Percentiles rank a stretch among this genome's conserved stretches.
Conservation (phyloP, 1,140 invertebrate species). For the Nomia melanderi region DNA sequence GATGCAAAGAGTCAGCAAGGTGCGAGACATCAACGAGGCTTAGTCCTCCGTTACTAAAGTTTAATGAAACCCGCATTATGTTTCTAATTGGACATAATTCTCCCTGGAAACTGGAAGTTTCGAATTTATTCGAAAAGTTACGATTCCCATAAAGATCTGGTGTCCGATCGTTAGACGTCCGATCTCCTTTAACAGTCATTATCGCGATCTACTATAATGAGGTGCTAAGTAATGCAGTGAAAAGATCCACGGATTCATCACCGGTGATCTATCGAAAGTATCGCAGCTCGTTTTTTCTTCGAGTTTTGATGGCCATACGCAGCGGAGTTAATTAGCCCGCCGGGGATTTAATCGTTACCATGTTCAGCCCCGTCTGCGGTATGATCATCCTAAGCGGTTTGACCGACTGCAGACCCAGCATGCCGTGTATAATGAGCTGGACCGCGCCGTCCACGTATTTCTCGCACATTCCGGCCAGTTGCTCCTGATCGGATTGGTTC, state of each 20-base stretch:
- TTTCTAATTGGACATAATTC: too few relatives aligned
- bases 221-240: neutral
- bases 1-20: too few relatives aligned
- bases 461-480: constrained; percentile 84
- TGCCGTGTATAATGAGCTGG: constrained; percentile 88
- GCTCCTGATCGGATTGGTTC: constrained; percentile 80
- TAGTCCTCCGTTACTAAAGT: too few relatives aligned
- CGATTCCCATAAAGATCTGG: too few relatives aligned
- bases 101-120: too few relatives aligned
- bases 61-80: too few relatives aligned
- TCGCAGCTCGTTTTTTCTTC: neutral
- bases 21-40: too few relatives aligned
- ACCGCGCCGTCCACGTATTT: constrained; percentile 88
- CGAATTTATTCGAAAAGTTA: too few relatives aligned
- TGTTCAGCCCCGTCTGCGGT: constrained; percentile 91
- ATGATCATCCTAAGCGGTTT: constrained; percentile 90
- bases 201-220: too few relatives aligned
- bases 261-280: neutral
- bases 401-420: constrained; percentile 85
- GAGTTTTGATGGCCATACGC: neutral
- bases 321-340: constrained; percentile 40
- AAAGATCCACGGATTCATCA: neutral
- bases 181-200: too few relatives aligned
- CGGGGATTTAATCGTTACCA: constrained; percentile 82
- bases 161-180: too few relatives aligned